Evolutionary conservation across 2,113 vertebrate genomes (phyloP), one percentile per base, ranked within the genome.

Genomic region (Aviceda subcristata): DNA sequence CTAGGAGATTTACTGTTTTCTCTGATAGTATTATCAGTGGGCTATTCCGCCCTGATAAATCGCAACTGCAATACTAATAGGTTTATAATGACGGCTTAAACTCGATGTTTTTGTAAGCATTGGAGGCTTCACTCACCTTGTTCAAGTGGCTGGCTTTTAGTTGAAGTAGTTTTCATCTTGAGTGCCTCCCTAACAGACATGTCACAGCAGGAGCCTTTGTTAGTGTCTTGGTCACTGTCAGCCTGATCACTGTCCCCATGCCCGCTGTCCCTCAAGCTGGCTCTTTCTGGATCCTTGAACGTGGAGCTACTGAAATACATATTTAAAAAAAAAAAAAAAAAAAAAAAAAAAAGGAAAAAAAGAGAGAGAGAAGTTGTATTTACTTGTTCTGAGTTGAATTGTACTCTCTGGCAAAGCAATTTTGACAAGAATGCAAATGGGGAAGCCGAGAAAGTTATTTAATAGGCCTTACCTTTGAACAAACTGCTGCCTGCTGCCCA

Each of bases 401-500:
- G 96, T 98, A 97, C 88, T 97, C 95, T 98, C 96, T 98, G 97
- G 97, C 95, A 98, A 98, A 98, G 97, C 95, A 97, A 98, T 97
- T 97, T 97, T 98, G 98, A 97, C 94, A 97, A 91, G 93, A 96
- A 98, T 97, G 98, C 97, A 98, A 98, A 98, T 98, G 96, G 96
- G 94, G 98, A 97, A 96, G 97, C 96, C 89, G 96, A 98, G 97
- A 98, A 98, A 98, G 98, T 98, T 97, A 98, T 98, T 99, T 98
- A 98, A 98, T 97, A 98, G 98, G 97, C 98, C 99, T 99, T 99
- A 99, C 99, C 99, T 99, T 99, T 99, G 99, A 99, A 99, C 99
- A 99, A 99, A 99, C 99, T 99, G 99, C 98, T 99, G 99, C 98
- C 99, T 99, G 99, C 99, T 99, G 98, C 99, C 99, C 99, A 99